These are phyloP conservation scores for Lagorchestes hirsutus DNA, from an alignment of 2,797 vertebrate species.

Conservation along the genomic window DNA sequence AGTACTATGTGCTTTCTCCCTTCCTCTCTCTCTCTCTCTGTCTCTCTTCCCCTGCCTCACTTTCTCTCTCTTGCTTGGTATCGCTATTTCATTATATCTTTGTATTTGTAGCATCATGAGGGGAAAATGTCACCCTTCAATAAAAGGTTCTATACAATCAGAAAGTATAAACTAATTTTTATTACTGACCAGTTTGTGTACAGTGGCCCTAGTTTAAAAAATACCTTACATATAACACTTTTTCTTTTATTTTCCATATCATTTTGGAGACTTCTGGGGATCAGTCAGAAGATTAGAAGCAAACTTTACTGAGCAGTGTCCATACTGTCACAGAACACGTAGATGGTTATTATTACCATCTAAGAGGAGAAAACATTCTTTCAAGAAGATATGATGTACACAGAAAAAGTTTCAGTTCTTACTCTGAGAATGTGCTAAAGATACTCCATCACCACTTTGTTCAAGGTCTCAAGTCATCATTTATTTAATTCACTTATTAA, in stretches of 20 bases:
- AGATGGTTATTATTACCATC: not conserved
- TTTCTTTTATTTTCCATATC: not conserved
- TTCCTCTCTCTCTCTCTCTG: not conserved
- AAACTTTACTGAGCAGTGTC: not conserved
- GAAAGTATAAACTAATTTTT: not conserved
- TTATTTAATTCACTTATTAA: slow-evolving; percentile 61
- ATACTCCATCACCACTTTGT: not conserved
- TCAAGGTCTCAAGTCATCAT: slow-evolving; percentile 56
- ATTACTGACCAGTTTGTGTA: not conserved
- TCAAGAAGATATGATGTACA: not conserved
- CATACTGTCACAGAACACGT: not conserved
- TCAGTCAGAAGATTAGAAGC: slow-evolving; percentile 1
- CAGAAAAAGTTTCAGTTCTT: not conserved
- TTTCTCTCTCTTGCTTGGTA: not conserved
- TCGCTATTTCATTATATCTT: not conserved
- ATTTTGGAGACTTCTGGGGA: not conserved
- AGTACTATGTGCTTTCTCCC: not conserved
- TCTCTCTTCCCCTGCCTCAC: too few relatives aligned
- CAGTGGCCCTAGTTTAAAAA: slow-evolving; percentile 24
- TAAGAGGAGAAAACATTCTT: slow-evolving; percentile 22
- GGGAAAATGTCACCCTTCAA: not conserved
- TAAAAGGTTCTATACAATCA: not conserved
- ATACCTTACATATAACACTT: fast-evolving
- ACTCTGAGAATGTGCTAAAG: slow-evolving; percentile 9
- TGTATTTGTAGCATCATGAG: not conserved